phyloP scores from a whole-genome alignment of 2,797 vertebrate genomes.

The Corythornis leucogaster region DNA sequence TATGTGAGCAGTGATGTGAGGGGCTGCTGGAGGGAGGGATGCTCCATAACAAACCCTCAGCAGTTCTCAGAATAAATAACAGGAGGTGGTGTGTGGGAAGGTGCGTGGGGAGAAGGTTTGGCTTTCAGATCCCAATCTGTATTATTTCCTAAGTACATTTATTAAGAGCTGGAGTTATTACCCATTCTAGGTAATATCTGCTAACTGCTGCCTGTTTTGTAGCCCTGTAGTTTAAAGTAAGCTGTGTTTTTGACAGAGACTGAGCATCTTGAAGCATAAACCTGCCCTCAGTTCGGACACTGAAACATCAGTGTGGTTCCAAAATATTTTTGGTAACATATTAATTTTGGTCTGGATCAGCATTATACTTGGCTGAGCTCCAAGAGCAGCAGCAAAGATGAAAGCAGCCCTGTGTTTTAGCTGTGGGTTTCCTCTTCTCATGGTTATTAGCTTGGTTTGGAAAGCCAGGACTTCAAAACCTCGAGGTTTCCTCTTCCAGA shows the following conservation, averaged over 20 bases:
- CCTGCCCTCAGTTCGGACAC: background rate
- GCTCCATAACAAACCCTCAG: background rate
- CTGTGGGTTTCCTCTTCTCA: background rate
- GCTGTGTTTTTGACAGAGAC: background rate
- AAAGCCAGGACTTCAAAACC: background rate
- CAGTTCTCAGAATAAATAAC: slow-evolving; percentile 5
- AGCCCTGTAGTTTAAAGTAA: slow-evolving; percentile 5
- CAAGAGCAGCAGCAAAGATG: background rate
- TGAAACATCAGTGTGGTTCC: background rate
- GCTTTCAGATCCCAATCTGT: background rate
- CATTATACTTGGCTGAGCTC: background rate
- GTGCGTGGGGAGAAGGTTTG: background rate
- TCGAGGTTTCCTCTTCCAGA: background rate
- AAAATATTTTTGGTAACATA: background rate
- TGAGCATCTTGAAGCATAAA: background rate
- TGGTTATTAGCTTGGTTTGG: background rate
- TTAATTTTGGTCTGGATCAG: background rate
- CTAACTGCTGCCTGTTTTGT: background rate
- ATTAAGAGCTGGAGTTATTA: background rate
- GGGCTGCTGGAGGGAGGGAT: background rate
- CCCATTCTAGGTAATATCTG: background rate
- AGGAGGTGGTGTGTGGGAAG: background rate
- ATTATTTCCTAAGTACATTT: background rate
- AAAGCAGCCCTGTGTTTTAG: background rate
- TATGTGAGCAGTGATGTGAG: background rate